Evolutionary conservation across 2,113 vertebrate species (phyloP), one percentile per base, ranked within the genome.

Genomic region (Coreoperca whiteheadi): DNA sequence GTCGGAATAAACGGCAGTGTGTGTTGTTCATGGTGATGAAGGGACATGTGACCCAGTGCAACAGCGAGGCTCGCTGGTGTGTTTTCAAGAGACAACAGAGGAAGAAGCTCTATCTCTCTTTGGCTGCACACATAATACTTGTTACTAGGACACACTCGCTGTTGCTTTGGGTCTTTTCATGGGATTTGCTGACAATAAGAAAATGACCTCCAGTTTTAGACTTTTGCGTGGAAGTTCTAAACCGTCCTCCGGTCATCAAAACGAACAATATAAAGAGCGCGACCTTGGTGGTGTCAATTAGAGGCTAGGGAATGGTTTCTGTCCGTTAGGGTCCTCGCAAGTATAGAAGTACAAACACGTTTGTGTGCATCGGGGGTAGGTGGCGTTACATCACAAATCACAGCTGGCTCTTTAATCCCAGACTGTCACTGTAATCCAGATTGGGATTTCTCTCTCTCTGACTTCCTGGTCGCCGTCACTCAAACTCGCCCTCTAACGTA

Each of bases 341-440:
- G 67, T 20, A 18, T 11, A 64, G 28, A 37, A 37, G 21, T 16
- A 28, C 20, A 50, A 56, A 23, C 3, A 3, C 4, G 16, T 7
- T 12, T 32, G 61, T 64, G 66, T 66, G 53, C 23, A 3, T 4
- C 15, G 34, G 34, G 69, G 70, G 64, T 28, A 4, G 81, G 70
- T 5, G 59, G 71, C 28, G 83, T 91, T 95, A 75, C 79, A 63
- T 94, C 91, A 93, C 82, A 73, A 20, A 75, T 82, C 91, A 88
- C 92, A 95, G 71, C 91, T 93, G 92, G 75, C 66, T 70, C 72
- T 88, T 83, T 94, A 95, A 95, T 95, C 93, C 91, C 79, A 2
- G 65, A 77, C 74, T n/a, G 72, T 69, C 88, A 10, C 85, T 83
- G 32, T 95, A 95, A 94, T 94, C 95, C 93, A 89, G 88, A 93